A percentile compares a stretch with the other conserved stretches of the same genome.
Evolutionary conservation across 2,797 vertebrate genomes (phyloP).

Genomic region (Poecilia wingei): DNA sequence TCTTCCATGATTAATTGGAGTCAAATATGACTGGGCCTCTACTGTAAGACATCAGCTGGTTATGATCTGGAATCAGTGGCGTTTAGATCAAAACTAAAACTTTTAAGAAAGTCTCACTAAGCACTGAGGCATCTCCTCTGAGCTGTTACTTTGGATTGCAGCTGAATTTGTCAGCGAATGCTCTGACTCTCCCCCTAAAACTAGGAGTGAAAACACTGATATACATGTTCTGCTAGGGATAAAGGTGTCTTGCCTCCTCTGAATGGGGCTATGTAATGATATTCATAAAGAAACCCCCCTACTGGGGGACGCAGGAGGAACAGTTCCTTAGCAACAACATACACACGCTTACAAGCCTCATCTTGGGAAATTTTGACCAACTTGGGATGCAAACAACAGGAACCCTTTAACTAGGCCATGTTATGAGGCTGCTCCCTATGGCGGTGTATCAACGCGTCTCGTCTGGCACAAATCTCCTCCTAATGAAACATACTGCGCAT

Average conservation of each 20-base stretch:
- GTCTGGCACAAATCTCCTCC: conserved; percentile 55
- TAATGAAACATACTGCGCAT: conserved; percentile 53
- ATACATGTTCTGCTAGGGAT: conserved; percentile 64
- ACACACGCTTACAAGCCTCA: conserved; percentile 72
- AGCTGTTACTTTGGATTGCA: conserved; percentile 35
- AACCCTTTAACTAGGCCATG: conserved; percentile 77
- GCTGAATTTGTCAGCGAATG: conserved; percentile 36
- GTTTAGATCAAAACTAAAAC: conserved; percentile 17
- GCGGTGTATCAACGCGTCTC: conserved; percentile 56
- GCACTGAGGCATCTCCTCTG: background rate
- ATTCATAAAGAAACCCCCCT: conserved; percentile 81
- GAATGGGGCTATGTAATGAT: conserved; percentile 77
- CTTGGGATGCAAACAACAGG: conserved; percentile 77
- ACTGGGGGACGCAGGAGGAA: conserved; percentile 69
- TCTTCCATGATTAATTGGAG: conserved; percentile 75
- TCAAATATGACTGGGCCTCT: conserved; percentile 37
- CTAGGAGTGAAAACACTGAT: conserved; percentile 51
- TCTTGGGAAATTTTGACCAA: conserved; percentile 80
- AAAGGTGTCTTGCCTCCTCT: conserved; percentile 66
- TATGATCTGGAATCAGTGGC: conserved; percentile 3
- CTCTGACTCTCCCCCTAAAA: conserved; percentile 34
- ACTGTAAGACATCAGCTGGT: background rate
- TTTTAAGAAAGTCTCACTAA: conserved; percentile 2
- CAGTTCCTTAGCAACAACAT: conserved; percentile 84
- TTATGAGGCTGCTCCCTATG: conserved; percentile 67